phyloP scores from a whole-genome alignment of 2,113 vertebrate species.

The Gopherus flavomarginatus region DNA sequence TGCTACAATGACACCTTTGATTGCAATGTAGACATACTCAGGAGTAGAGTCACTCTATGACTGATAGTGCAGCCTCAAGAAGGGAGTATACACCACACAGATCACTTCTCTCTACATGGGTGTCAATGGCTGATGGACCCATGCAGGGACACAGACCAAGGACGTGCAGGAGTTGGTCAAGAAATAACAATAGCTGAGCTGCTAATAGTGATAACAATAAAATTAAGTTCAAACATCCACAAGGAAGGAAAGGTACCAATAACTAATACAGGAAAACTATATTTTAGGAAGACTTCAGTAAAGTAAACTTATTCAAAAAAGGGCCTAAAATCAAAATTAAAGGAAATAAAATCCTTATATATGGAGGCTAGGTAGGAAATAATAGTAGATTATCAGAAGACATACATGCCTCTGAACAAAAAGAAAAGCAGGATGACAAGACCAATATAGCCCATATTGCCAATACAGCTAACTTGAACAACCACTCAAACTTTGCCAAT shows the following conservation, averaged over 20 bases:
- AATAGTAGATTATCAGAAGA: background rate
- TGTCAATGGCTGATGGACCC: background rate
- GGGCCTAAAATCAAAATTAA: slow-evolving; percentile 2
- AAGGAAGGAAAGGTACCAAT: background rate
- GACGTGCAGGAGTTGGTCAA: slow-evolving; percentile 9
- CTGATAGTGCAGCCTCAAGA: background rate
- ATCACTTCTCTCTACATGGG: background rate
- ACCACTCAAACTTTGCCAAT: background rate
- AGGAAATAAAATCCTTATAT: background rate
- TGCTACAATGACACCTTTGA: no score
- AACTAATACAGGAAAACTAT: background rate
- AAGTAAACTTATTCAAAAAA: background rate
- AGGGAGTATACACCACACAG: background rate
- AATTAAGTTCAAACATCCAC: background rate
- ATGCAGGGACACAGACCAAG: background rate
- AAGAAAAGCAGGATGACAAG: background rate
- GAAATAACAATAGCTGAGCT: background rate
- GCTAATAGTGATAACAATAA: background rate
- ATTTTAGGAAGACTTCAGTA: background rate
- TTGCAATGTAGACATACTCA: no score
- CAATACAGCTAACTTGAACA: background rate
- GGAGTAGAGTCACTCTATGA: background rate
- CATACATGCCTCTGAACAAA: background rate
- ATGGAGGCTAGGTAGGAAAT: slow-evolving; percentile 22
- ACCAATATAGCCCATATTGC: background rate